Evolutionary conservation across 2,888 invertebrate genomes (phyloP), one percentile per base, ranked within the genome.

Genomic region (Synanthedon formicaeformis): DNA sequence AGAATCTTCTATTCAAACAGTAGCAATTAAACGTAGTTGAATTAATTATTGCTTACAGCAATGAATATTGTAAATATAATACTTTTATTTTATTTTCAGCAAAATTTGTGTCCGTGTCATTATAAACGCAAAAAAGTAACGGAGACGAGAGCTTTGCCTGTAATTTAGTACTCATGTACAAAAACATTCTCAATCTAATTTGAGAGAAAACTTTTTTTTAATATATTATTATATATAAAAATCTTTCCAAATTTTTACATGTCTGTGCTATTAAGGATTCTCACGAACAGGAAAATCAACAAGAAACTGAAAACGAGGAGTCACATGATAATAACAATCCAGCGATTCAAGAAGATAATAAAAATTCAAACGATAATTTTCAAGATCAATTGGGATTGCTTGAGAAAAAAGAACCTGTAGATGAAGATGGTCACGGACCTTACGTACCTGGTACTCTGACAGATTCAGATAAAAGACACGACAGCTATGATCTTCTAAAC

Each of bases 371-470:
- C 11, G 53, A 48, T 12, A 48, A 54, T 4, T 62, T 67, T 8
- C 63, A 69, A 16, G 77, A 83, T 61, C 80, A 78, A 2, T 67
- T 86, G 57, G 70, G 69, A 49, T 62, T 82, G 50, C 62, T 71
- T 57, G 60, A 66, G 54, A 72, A 71, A 52, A 75, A 76, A 64
- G 66, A 78, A 54, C 79, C 81, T 2, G 60, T 75, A 41, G 81
- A 83, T 56, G 62, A 57, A 4, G 74, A 78, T 8, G 85, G 85
- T 1, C 67, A 73, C 48, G 77, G 77, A 0, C 86, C 87, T 5
- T 91, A 91, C 58, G 73, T 90, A 8, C 90, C 91, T 3, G 91
- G 91, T 3, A 81, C 88, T 50, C 64, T 89, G 45, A 90, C 90
- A 10, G 88, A 89, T 34, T 71, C 77, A n/a, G 81, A 88, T 23